These are phyloP conservation scores for Anser cygnoides DNA, from an alignment of 2,113 vertebrate genomes.

Conservation along the genomic window DNA sequence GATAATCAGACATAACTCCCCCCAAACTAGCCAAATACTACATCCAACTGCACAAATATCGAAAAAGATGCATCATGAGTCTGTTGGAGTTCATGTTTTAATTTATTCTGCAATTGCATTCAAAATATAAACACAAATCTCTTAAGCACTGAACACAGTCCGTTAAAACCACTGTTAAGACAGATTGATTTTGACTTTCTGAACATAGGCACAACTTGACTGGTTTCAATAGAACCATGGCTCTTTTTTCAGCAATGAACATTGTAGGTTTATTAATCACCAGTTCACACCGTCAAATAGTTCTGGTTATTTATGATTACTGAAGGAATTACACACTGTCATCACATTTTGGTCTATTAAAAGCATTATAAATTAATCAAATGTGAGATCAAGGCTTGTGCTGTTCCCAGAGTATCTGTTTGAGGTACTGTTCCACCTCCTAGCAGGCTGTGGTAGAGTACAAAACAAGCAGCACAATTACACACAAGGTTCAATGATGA, in stretches of 20 bases:
- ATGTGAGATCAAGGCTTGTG: background rate
- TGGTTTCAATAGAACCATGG: background rate
- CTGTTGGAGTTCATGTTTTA: background rate
- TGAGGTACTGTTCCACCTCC: background rate
- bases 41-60: background rate
- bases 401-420: background rate
- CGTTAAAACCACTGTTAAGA: background rate
- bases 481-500: background rate
- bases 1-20: background rate
- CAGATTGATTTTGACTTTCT: background rate
- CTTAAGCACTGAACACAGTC: background rate
- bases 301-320: background rate
- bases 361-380: background rate
- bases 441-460: background rate
- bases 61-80: background rate
- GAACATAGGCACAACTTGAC: background rate
- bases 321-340: background rate
- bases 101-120: conserved; percentile 31
- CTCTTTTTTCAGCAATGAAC: conserved; percentile 8
- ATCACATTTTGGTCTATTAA: no score
- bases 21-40: background rate
- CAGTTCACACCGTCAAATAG: background rate
- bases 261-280: background rate
- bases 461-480: background rate
- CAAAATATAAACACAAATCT: conserved; percentile 18